Evolutionary conservation across 2,797 vertebrate genomes (phyloP).

Genomic region (Anguilla obscura): DNA sequence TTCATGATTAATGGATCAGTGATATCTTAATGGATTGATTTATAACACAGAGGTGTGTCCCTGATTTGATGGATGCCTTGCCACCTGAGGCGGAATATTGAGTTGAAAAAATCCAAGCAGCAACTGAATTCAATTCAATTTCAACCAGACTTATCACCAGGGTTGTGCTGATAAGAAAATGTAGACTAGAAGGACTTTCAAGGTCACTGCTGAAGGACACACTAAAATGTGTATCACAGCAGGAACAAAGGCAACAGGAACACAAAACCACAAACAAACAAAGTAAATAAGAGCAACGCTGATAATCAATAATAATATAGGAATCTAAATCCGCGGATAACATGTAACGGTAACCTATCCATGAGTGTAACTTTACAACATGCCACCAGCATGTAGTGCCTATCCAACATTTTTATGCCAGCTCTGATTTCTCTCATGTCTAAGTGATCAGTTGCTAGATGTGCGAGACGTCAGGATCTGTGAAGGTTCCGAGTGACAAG

Average conservation of each 20-base stretch:
- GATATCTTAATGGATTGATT: not conserved
- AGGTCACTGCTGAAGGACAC: not conserved
- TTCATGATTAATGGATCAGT: not conserved
- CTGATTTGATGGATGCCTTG: not conserved
- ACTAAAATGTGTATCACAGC: not conserved
- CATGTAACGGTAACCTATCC: not conserved
- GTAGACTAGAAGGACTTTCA: not conserved
- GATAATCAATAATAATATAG: not conserved
- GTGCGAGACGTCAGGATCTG: not conserved
- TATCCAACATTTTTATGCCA: not conserved
- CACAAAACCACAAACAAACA: not conserved
- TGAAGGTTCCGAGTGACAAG: not conserved
- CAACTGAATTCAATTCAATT: not conserved
- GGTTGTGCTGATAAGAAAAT: conserved; percentile 5
- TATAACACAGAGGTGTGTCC: not conserved
- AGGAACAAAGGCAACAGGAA: not conserved
- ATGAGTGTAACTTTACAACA: not conserved
- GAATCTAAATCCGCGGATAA: not conserved
- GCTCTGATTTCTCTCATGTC: not conserved
- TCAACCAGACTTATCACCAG: not conserved
- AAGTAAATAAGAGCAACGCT: not conserved
- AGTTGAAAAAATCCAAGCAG: not conserved
- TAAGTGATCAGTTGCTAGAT: not conserved
- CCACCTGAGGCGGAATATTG: not conserved
- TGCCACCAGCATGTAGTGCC: not conserved